Percentiles rank a stretch among this genome's conserved stretches.
Conservation (phyloP, 2,113 vertebrate genomes). For the Alethe castanea region DNA sequence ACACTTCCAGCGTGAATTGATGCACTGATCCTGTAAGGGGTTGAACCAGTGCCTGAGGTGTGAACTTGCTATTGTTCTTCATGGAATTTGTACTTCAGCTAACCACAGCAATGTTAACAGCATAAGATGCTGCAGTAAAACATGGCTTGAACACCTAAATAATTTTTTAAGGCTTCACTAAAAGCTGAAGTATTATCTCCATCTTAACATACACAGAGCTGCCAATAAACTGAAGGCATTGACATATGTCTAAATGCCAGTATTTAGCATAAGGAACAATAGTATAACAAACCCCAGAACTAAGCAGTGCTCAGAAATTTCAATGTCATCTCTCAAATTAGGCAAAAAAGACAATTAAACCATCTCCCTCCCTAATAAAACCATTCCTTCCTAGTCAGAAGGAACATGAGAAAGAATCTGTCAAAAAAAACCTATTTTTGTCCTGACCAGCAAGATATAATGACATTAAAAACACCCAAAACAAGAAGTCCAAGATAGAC, state of each 20-base stretch:
- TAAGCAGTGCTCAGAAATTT: neutral
- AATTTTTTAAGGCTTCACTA: neutral
- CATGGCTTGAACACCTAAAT: neutral
- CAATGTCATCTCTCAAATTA: neutral
- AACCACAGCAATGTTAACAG: neutral
- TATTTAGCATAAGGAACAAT: neutral
- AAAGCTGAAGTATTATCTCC: neutral
- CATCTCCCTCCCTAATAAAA: accelerated
- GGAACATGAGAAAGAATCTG: neutral
- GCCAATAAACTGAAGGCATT: neutral
- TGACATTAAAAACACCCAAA: neutral
- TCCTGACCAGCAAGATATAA: neutral
- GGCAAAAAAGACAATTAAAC: neutral
- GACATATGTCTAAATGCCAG: neutral
- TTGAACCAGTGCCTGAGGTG: neutral
- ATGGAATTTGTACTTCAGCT: neutral
- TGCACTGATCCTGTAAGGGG: neutral
- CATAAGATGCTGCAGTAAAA: neutral
- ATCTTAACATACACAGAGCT: neutral
- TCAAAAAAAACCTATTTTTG: neutral
- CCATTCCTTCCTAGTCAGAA: accelerated
- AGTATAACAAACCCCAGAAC: neutral
- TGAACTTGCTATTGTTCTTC: neutral
- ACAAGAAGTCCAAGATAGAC: neutral
- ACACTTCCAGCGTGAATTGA: neutral